Conservation (phyloP, 1,140 invertebrate species). For the Dendrolimus kikuchii region DNA sequence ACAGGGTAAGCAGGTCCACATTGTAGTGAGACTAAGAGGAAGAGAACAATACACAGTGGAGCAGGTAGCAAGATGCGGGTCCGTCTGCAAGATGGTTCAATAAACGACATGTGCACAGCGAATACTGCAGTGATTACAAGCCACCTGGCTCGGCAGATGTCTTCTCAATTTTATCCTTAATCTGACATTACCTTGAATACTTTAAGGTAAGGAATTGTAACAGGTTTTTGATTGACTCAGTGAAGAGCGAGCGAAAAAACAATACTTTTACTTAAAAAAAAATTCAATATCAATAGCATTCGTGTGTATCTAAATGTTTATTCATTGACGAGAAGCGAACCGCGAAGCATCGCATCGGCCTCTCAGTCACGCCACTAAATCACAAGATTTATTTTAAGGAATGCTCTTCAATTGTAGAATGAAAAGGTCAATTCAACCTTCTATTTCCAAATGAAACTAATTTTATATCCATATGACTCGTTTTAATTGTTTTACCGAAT, state of each 20-base stretch:
- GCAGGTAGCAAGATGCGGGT: constrained; percentile 62
- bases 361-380: constrained; percentile 19
- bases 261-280: constrained; percentile 12
- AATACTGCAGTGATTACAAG: constrained; percentile 37
- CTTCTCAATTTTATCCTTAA: constrained; percentile 1
- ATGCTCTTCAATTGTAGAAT: constrained; percentile 14
- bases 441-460: constrained; percentile 3
- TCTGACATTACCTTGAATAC: too few relatives aligned
- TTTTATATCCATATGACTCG: background rate
- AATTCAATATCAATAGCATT: constrained; percentile 17
- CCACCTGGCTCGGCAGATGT: constrained; percentile 51
- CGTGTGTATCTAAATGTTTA: constrained; percentile 35
- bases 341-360: constrained; percentile 26
- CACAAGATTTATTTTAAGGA: constrained; percentile 13
- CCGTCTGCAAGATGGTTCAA: constrained; percentile 24
- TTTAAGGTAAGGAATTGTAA: too few relatives aligned
- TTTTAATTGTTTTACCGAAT: background rate
- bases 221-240: too few relatives aligned
- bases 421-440: constrained; percentile 1
- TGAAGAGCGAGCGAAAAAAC: constrained; percentile 6
- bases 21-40: constrained; percentile 29
- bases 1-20: constrained; percentile 48
- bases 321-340: constrained; percentile 31
- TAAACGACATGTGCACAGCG: constrained; percentile 17
- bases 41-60: constrained; percentile 39